These are phyloP conservation scores for Notarius lentiginosus DNA, from an alignment of 2,113 vertebrate species.

Conservation along the genomic window DNA sequence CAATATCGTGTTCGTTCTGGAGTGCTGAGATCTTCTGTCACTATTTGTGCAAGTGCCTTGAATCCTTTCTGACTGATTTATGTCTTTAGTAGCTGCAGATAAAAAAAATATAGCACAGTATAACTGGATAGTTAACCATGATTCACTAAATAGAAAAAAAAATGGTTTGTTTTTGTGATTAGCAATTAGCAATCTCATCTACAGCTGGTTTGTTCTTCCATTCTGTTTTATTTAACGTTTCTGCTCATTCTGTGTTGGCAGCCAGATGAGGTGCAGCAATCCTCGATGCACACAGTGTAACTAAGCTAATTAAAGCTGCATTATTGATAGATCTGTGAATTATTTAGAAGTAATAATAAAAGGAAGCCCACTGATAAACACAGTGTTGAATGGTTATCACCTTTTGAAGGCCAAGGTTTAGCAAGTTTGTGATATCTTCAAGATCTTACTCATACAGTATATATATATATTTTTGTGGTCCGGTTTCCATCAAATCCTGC, in stretches of 20 bases:
- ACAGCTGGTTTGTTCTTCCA: background rate
- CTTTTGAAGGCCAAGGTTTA: slow-evolving; percentile 12
- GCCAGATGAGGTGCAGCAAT: slow-evolving; percentile 18
- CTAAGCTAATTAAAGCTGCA: slow-evolving; percentile 54
- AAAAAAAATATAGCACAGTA: background rate
- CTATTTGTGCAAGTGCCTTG: slow-evolving; percentile 5
- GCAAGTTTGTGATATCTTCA: slow-evolving; percentile 23
- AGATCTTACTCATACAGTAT: background rate
- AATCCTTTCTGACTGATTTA: slow-evolving; percentile 7
- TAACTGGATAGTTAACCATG: background rate
- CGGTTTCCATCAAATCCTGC: too few relatives aligned
- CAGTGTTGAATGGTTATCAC: slow-evolving; percentile 43
- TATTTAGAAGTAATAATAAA: slow-evolving; percentile 49
- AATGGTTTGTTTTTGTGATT: background rate
- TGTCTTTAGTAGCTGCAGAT: slow-evolving; percentile 10
- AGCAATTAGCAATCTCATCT: background rate
- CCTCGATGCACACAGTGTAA: slow-evolving; percentile 41
- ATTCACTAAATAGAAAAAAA: background rate
- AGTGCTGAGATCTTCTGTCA: background rate
- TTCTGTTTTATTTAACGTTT: background rate
- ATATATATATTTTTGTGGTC: too few relatives aligned
- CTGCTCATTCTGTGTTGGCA: slow-evolving; percentile 6
- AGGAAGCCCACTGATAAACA: slow-evolving; percentile 40
- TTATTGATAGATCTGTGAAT: slow-evolving; percentile 51
- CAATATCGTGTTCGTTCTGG: background rate